Percentiles rank a stretch among this genome's conserved stretches.
Conservation (phyloP, 2,113 vertebrate species). For the Oryzias melastigma region DNA sequence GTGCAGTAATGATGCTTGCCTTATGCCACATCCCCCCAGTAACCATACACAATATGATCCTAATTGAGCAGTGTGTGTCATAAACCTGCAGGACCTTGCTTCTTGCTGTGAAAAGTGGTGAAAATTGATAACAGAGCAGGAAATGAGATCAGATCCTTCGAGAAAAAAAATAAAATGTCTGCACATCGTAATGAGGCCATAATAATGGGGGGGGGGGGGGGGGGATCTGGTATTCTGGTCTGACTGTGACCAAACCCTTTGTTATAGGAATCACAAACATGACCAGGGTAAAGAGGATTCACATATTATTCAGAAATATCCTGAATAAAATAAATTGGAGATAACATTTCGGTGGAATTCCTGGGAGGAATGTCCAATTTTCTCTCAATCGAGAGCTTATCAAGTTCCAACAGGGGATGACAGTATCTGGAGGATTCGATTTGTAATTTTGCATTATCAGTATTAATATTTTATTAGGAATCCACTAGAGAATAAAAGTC, state of each 20-base stretch:
- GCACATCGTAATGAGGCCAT: slow-evolving; percentile 31
- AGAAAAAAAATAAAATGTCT: slow-evolving; percentile 24
- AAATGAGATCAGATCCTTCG: slow-evolving; percentile 50
- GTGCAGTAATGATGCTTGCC: slow-evolving; percentile 55
- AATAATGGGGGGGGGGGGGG: slow-evolving; percentile 16
- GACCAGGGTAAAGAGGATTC: neutral
- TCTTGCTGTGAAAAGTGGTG: slow-evolving; percentile 50
- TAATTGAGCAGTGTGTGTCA: slow-evolving; percentile 61
- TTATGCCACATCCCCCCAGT: slow-evolving; percentile 46
- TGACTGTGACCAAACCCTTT: slow-evolving; percentile 8
- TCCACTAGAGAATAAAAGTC: slow-evolving; percentile 8
- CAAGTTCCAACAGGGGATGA: too few relatives aligned
- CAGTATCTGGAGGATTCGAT: neutral
- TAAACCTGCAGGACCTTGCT: slow-evolving; percentile 54
- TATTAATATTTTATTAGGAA: slow-evolving; percentile 25
- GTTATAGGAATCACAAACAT: slow-evolving; percentile 14
- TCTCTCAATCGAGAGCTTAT: slow-evolving; percentile 14
- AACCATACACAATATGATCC: slow-evolving; percentile 49
- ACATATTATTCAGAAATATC: slow-evolving; percentile 5
- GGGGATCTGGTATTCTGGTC: slow-evolving; percentile 12
- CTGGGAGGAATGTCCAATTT: slow-evolving; percentile 45
- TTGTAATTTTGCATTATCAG: slow-evolving; percentile 17
- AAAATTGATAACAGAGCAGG: slow-evolving; percentile 61
- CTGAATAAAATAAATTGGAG: slow-evolving; percentile 7
- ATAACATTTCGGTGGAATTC: slow-evolving; percentile 28